Conservation (phyloP, 1,140 invertebrate species). For the Oppia nitens region DNA sequence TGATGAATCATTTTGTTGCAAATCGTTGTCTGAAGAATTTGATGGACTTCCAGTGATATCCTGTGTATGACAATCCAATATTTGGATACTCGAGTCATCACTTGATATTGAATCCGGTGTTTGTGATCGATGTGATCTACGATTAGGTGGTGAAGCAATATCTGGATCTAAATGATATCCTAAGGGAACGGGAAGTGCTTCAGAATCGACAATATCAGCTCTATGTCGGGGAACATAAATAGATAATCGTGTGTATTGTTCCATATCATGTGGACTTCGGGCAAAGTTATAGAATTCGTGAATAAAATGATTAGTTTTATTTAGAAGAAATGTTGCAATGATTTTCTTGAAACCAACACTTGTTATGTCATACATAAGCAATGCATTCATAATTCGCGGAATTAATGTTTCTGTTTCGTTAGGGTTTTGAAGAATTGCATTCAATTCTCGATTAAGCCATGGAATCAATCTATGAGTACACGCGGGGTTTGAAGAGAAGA, state of each 20-base stretch:
- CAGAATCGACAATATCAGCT: slow-evolving; percentile 1
- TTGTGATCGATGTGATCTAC: slow-evolving; percentile 9
- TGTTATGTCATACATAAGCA: slow-evolving; percentile 48
- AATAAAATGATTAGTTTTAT: slow-evolving; percentile 48
- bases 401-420: slow-evolving; percentile 41
- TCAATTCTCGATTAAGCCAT: slow-evolving; percentile 71
- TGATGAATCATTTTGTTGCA: neutral
- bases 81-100: slow-evolving; percentile 9
- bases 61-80: neutral
- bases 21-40: neutral
- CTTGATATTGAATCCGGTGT: slow-evolving; percentile 12
- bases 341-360: slow-evolving; percentile 47
- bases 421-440: slow-evolving; percentile 39
- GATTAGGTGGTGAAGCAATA: neutral
- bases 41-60: neutral
- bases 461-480: slow-evolving; percentile 60
- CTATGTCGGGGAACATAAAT: slow-evolving; percentile 24
- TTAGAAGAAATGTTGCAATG: slow-evolving; percentile 29
- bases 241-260: slow-evolving; percentile 37
- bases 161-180: slow-evolving; percentile 5
- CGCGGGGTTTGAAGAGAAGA: slow-evolving; percentile 52
- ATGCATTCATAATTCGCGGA: slow-evolving; percentile 45
- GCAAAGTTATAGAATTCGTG: slow-evolving; percentile 78
- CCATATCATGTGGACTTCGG: slow-evolving; percentile 60
- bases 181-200: neutral